Evolutionary conservation across 2,888 invertebrate genomes (phyloP).

Genomic region (Sminthurinus aureus): DNA sequence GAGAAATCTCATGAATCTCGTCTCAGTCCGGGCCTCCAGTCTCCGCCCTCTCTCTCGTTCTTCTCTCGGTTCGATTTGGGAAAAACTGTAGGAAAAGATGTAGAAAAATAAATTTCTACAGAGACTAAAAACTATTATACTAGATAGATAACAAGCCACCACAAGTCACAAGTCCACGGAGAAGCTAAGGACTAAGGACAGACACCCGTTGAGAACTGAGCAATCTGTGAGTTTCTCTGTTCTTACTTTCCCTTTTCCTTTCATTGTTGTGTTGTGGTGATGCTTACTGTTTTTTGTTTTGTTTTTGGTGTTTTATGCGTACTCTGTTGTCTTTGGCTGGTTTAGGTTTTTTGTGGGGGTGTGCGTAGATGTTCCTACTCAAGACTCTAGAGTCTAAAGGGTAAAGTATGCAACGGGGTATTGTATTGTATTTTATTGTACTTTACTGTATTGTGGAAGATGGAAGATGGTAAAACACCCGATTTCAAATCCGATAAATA

Average conservation of each 20-base stretch:
- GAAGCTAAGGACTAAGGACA: neutral
- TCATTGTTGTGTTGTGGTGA: neutral
- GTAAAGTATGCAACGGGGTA: no score
- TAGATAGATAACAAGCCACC: neutral
- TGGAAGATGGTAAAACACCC: neutral
- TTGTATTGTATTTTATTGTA: no score
- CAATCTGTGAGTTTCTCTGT: constrained; percentile 8
- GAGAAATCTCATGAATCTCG: neutral
- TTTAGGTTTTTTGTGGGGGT: neutral
- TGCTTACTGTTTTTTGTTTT: no score
- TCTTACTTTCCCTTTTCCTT: neutral
- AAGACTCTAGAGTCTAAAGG: no score
- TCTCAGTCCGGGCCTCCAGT: neutral
- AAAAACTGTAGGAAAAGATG: neutral
- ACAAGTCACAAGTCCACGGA: no score
- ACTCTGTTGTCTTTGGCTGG: neutral
- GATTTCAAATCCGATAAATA: constrained; percentile 5
- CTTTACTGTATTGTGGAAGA: neutral
- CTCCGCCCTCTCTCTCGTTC: no score
- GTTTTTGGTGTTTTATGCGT: neutral
- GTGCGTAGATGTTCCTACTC: neutral
- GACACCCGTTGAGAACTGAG: constrained; percentile 17
- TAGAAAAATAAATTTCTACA: no score
- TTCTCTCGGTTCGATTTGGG: neutral
- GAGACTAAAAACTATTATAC: neutral